These are phyloP conservation scores for Cichlasoma orientale DNA, from an alignment of 2,797 vertebrate genomes.

Conservation along the genomic window DNA sequence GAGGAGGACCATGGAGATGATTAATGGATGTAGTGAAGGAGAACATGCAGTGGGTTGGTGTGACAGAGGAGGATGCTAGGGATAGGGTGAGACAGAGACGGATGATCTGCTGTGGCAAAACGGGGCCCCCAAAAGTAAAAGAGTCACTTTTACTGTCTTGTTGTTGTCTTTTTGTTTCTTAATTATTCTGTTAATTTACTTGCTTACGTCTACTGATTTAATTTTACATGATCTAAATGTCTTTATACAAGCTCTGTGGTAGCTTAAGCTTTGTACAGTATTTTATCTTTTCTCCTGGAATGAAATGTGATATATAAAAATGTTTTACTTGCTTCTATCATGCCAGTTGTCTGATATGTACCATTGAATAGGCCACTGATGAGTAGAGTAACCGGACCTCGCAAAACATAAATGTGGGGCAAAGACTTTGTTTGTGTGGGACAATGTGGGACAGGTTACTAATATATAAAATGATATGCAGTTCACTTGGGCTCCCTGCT, in stretches of 20 bases:
- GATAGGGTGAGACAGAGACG: fast-evolving
- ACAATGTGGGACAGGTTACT: too few relatives aligned
- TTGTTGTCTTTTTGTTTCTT: background rate
- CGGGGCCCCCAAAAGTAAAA: background rate
- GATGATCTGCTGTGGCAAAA: background rate
- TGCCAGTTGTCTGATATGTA: background rate
- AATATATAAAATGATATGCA: background rate
- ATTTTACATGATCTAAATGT: too few relatives aligned
- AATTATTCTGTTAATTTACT: background rate
- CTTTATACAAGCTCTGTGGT: too few relatives aligned
- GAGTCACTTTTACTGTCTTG: background rate
- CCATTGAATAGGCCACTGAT: fast-evolving
- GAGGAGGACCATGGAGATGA: background rate
- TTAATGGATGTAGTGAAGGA: background rate
- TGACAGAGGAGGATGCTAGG: background rate
- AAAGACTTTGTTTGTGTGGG: too few relatives aligned
- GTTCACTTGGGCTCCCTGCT: background rate
- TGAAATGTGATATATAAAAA: background rate
- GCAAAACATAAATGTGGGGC: background rate
- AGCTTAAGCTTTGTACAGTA: too few relatives aligned
- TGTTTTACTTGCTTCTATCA: background rate
- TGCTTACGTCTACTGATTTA: too few relatives aligned
- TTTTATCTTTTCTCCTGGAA: background rate
- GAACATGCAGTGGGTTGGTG: background rate
- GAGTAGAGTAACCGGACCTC: fast-evolving